phyloP scores from a whole-genome alignment of 2,113 vertebrate species.

The Aegotheles bennettii region DNA sequence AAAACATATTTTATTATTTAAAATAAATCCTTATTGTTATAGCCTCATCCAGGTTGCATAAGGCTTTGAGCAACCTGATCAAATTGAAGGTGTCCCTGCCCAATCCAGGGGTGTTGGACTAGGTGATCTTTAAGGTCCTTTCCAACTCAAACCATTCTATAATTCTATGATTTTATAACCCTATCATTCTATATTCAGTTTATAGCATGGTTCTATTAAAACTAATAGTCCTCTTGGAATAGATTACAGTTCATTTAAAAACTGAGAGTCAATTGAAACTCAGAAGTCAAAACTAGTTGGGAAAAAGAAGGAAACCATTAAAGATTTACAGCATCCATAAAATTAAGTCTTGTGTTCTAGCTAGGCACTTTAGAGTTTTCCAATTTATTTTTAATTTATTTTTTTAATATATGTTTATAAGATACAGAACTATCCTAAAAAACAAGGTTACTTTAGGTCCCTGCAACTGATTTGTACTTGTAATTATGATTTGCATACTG shows the following conservation, averaged over 20 bases:
- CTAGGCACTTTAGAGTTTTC: slow-evolving; percentile 53
- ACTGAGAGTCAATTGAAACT: not conserved
- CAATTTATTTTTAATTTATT: slow-evolving; percentile 68
- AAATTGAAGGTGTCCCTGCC: no score
- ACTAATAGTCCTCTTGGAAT: slow-evolving; percentile 5
- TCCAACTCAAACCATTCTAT: not conserved
- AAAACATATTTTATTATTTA: slow-evolving; percentile 13
- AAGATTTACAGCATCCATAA: slow-evolving; percentile 60
- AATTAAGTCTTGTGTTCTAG: slow-evolving; percentile 49
- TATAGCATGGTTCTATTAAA: slow-evolving; percentile 20
- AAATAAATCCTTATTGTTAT: slow-evolving; percentile 21
- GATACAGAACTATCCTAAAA: slow-evolving; percentile 31
- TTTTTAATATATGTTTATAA: slow-evolving; percentile 24
- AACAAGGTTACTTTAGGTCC: slow-evolving; percentile 7
- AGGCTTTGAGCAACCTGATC: not conserved
- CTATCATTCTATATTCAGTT: not conserved
- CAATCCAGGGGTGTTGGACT: no score
- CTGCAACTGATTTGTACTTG: slow-evolving; percentile 20
- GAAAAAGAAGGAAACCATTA: slow-evolving; percentile 29
- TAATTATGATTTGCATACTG: slow-evolving; percentile 50
- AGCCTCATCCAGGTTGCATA: not conserved
- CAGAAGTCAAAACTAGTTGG: slow-evolving; percentile 12
- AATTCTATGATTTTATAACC: not conserved
- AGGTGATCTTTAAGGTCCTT: not conserved
- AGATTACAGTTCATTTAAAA: slow-evolving; percentile 44